A percentile compares a stretch with the other conserved stretches of the same genome.
Evolutionary conservation across 2,797 vertebrate species (phyloP).

Genomic region (Sebastes oblongus): DNA sequence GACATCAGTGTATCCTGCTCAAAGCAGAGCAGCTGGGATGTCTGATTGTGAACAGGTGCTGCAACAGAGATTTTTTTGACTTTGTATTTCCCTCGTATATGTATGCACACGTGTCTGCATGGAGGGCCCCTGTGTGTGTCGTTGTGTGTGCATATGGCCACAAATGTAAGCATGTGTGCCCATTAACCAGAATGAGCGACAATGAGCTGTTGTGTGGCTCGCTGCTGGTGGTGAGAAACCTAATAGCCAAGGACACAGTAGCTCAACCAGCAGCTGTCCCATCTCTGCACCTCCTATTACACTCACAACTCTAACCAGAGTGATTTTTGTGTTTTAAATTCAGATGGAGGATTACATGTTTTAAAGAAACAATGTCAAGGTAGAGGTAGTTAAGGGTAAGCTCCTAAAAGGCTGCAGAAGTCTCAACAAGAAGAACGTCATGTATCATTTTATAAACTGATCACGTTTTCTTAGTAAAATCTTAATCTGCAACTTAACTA

Average conservation of each 20-base stretch:
- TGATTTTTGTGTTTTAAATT: background rate
- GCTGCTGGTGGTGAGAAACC: constrained; percentile 57
- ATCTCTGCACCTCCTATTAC: constrained; percentile 51
- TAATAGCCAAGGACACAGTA: constrained; percentile 71
- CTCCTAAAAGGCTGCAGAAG: background rate
- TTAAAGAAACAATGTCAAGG: background rate
- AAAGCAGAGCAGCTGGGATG: constrained; percentile 63
- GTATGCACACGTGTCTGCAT: constrained; percentile 50
- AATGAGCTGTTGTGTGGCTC: constrained; percentile 68
- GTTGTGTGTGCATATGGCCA: constrained; percentile 52
- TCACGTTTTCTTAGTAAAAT: background rate
- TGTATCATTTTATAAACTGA: background rate
- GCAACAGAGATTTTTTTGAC: constrained; percentile 50
- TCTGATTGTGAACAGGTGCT: constrained; percentile 68
- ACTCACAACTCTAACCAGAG: background rate
- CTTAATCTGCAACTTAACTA: no score
- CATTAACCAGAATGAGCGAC: constrained; percentile 44
- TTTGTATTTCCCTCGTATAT: constrained; percentile 38
- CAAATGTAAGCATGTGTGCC: constrained; percentile 71
- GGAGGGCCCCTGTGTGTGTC: constrained; percentile 37
- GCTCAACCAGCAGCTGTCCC: constrained; percentile 68
- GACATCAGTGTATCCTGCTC: constrained; percentile 43
- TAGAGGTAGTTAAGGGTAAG: background rate
- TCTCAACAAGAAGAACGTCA: background rate
- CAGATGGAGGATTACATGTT: background rate